Percentiles rank a stretch among this genome's conserved stretches.
Conservation (phyloP, 2,113 vertebrate genomes). For the Rhadina sibilatrix region DNA sequence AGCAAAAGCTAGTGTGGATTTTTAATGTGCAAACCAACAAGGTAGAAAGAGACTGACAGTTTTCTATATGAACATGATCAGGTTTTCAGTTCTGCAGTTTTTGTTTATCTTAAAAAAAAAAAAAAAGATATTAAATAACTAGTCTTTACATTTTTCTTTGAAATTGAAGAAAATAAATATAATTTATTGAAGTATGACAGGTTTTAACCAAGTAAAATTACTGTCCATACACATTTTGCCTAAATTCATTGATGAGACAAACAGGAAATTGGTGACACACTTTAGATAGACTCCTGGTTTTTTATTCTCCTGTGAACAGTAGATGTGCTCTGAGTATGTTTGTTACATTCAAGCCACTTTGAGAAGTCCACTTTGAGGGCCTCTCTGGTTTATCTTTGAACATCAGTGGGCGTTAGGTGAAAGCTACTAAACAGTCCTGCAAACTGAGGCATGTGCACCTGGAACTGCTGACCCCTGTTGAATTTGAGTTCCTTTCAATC, state of each 20-base stretch:
- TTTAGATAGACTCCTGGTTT: background rate
- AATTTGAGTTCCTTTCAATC: background rate
- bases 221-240: background rate
- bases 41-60: background rate
- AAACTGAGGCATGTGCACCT: background rate
- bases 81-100: background rate
- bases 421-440: background rate
- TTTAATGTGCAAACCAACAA: background rate
- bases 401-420: background rate
- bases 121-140: no score
- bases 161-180: background rate
- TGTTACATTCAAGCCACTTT: background rate
- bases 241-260: background rate
- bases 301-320: background rate
- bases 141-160: background rate
- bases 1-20: background rate
- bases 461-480: background rate
- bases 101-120: background rate
- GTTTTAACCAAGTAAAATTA: background rate
- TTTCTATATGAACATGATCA: background rate
- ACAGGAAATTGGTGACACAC: background rate
- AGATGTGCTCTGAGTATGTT: background rate
- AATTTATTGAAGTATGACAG: background rate
- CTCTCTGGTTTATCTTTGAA: background rate
- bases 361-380: background rate